Conservation (phyloP, 2,113 vertebrate genomes). For the Nothobranchius kuhntae region DNA sequence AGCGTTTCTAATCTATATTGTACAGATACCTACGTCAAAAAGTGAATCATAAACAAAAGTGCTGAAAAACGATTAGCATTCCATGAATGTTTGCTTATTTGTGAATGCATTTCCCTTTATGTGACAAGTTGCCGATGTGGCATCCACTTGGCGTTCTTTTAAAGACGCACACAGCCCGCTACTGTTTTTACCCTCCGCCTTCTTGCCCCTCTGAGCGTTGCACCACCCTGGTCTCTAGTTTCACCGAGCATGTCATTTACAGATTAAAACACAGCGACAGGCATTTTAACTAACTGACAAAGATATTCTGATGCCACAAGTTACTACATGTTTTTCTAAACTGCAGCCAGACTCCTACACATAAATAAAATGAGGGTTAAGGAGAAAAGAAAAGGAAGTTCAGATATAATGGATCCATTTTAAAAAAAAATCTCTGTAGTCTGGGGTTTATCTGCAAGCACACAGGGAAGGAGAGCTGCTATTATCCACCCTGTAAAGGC, state of each 20-base stretch:
- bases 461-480: constrained; percentile 50
- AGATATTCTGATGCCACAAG: constrained; percentile 34
- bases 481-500: constrained; percentile 58
- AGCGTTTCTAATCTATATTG: constrained; percentile 5
- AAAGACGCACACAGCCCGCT: background rate
- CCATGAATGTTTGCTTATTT: background rate
- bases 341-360: background rate
- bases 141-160: constrained; percentile 6
- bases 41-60: constrained; percentile 1
- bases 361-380: background rate
- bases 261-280: constrained; percentile 33
- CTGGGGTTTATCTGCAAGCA: constrained; percentile 33
- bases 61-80: background rate
- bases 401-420: background rate
- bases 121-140: background rate
- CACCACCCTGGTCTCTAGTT: constrained; percentile 38
- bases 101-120: background rate
- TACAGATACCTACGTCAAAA: background rate
- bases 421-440: constrained; percentile 14
- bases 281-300: constrained; percentile 55
- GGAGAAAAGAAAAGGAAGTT: constrained; percentile 9
- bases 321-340: constrained; percentile 9
- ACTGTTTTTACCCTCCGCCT: background rate
- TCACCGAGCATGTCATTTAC: constrained; percentile 45
- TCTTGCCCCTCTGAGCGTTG: constrained; percentile 11